Conservation (phyloP, 2,113 vertebrate genomes). For the Hassar affinis region DNA sequence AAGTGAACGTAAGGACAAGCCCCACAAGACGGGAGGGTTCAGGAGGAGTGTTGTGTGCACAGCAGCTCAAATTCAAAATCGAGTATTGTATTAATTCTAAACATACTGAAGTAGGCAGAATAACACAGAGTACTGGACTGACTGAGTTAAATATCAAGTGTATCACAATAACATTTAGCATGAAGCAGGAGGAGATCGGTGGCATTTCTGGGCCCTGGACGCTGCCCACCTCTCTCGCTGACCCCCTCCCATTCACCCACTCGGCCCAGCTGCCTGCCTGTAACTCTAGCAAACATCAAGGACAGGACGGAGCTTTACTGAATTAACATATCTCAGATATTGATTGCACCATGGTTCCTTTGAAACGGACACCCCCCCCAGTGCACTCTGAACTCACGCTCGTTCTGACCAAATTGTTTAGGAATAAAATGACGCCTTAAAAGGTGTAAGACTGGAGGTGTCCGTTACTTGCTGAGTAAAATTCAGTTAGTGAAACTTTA, state of each 20-base stretch:
- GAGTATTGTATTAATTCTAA: neutral
- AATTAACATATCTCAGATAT: slow-evolving; percentile 85
- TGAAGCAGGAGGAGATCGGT: slow-evolving; percentile 1
- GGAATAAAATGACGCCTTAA: slow-evolving; percentile 51
- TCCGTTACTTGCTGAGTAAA: slow-evolving; percentile 34
- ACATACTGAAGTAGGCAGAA: neutral
- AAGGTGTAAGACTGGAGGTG: slow-evolving; percentile 30
- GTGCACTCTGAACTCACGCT: slow-evolving; percentile 69
- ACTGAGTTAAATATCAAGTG: slow-evolving; percentile 1
- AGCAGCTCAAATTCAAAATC: neutral
- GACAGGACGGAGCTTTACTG: slow-evolving; percentile 75
- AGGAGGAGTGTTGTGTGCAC: neutral
- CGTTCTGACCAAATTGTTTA: slow-evolving; percentile 66
- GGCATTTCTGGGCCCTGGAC: slow-evolving; percentile 31
- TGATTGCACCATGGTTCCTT: slow-evolving; percentile 74
- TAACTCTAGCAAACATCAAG: slow-evolving; percentile 86
- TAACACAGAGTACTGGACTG: neutral
- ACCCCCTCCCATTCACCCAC: slow-evolving; percentile 59
- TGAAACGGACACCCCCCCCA: slow-evolving; percentile 76
- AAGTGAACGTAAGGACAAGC: neutral
- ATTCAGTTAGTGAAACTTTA: slow-evolving; percentile 25
- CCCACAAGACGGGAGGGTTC: neutral
- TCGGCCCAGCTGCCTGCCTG: slow-evolving; percentile 79
- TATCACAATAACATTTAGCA: slow-evolving; percentile 26
- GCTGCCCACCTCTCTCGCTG: slow-evolving; percentile 56